Base-by-base conservation (phyloP, 2,888 invertebrate species). In the Corythucha ciliata region DNA sequence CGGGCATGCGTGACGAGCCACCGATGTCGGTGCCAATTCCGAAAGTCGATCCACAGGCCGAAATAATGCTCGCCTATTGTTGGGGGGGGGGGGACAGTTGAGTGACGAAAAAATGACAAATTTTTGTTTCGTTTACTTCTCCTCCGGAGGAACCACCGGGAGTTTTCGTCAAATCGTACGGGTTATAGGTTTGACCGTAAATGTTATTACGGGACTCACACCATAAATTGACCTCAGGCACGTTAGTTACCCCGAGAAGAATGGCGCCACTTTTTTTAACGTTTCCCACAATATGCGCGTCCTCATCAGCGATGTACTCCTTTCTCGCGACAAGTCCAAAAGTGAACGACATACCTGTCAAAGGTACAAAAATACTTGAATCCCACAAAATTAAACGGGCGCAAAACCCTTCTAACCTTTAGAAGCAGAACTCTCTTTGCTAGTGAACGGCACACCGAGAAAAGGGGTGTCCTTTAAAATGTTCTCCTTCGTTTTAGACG, bases 101-200 rank as follows among this genome's bases (percentile, higher is more conserved):
- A n/a, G n/a, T n/a, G n/a, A n/a, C n/a, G n/a, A n/a, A n/a, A n/a
- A 16, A 39, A 27, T 46, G 3, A 41, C 21, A 8, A 2, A 48
- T 34, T 16, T 41, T 42, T 6, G 18, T 12, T 18, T 37, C 32
- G 34, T 42, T 48, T 48, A 60, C 63, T 69, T 91, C 90, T 1
- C 88, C 89, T 27, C 94, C 94, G 55, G 91, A 91, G 58, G 93
- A 94, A 37, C 96, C 97, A 12, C 96, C 96, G 2, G 81, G 81
- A 10, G 56, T 88, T 56, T 89, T 77, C 0, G 84, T 81, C 0
- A 79, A 74, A 68, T 94, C 81, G 67, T 94, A 93, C 0, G 96
- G 92, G 73, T 97, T 97, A 63, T 78, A 79, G 0, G 94, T 90
- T 64, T 83, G 77, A 0, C 97, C 96, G 66, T 83, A 86, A 45